Evolutionary conservation across 2,888 invertebrate genomes (phyloP).

Genomic region (Leptinotarsa rubiginosa): DNA sequence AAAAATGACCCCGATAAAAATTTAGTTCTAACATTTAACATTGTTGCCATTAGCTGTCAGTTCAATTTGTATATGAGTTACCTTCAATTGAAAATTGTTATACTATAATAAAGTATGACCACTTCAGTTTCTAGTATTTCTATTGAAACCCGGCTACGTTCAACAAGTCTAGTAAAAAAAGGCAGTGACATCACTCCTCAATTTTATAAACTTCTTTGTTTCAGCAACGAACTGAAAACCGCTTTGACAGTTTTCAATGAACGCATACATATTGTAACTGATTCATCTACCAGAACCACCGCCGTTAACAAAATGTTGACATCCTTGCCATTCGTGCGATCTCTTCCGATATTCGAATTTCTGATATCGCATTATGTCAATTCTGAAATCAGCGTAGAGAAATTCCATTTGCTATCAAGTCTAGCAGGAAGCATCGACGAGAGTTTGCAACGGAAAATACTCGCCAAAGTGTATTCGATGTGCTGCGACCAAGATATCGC

Average conservation of each 20-base stretch:
- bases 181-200: too few relatives aligned
- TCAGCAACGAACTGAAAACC: constrained; percentile 27
- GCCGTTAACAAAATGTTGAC: constrained; percentile 49
- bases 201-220: constrained; percentile 14
- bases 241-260: constrained; percentile 19
- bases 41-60: too few relatives aligned
- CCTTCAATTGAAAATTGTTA: too few relatives aligned
- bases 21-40: too few relatives aligned
- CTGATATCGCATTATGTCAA: constrained; percentile 49
- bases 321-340: constrained; percentile 46
- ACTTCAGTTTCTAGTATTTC: too few relatives aligned
- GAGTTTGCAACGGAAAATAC: constrained; percentile 46
- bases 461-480: constrained; percentile 49
- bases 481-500: constrained; percentile 37
- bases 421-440: constrained; percentile 44
- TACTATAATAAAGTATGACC: too few relatives aligned
- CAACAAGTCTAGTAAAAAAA: too few relatives aligned
- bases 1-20: too few relatives aligned
- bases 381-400: constrained; percentile 42
- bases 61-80: too few relatives aligned
- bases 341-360: constrained; percentile 50
- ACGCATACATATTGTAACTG: not conserved
- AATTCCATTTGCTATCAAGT: constrained; percentile 44
- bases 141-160: too few relatives aligned
- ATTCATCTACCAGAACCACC: constrained; percentile 20